phyloP scores from a whole-genome alignment of 2,888 invertebrate genomes.

The Drosophila demipolita region DNA sequence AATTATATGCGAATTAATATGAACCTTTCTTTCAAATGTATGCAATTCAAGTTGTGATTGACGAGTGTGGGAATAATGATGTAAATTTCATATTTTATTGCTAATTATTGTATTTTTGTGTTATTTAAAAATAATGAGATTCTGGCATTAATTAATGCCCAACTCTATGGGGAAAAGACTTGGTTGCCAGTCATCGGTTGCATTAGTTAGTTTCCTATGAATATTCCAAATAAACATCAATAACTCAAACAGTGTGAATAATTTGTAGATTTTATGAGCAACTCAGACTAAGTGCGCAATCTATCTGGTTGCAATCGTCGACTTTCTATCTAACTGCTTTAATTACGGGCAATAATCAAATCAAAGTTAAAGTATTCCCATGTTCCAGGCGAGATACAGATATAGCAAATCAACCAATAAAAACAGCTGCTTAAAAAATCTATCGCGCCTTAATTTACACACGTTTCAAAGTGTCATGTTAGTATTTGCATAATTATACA shows the following conservation, averaged over 20 bases:
- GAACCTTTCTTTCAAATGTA: neutral
- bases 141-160: conserved; percentile 59
- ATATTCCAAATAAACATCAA: conserved; percentile 60
- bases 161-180: conserved; percentile 42
- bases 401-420: neutral
- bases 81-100: conserved; percentile 1
- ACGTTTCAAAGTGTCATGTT: neutral
- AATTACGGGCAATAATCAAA: neutral
- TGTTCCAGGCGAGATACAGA: neutral
- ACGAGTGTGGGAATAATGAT: conserved; percentile 15
- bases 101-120: conserved; percentile 36
- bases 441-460: neutral
- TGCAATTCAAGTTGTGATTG: conserved; percentile 8
- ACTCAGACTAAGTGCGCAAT: conserved; percentile 18
- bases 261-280: conserved; percentile 16
- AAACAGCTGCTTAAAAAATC: neutral
- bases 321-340: neutral
- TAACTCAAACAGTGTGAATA: conserved; percentile 46
- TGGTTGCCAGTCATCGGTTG: conserved; percentile 9
- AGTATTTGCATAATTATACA: neutral
- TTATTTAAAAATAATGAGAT: conserved; percentile 57
- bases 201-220: conserved; percentile 53
- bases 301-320: neutral
- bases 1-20: neutral
- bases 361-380: neutral